These are phyloP conservation scores for Oreochromis spilurus DNA, from an alignment of 2,113 vertebrate genomes.

Conservation along the genomic window DNA sequence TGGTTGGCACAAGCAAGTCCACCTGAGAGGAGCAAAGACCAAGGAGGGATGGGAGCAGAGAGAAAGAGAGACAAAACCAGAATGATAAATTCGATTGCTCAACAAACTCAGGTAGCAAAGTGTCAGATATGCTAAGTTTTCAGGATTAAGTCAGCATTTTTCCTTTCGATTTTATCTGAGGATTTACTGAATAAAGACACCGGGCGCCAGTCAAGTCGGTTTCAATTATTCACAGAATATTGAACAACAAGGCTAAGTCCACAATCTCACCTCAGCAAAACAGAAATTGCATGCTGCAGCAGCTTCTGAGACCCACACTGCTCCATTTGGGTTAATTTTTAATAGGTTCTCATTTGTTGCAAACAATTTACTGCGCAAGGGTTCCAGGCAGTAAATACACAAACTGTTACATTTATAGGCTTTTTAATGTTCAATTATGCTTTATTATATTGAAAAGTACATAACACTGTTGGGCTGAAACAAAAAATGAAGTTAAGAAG, in stretches of 20 bases:
- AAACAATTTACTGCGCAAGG: slow-evolving; percentile 32
- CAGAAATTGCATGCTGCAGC: slow-evolving; percentile 53
- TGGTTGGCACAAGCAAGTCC: slow-evolving; percentile 88
- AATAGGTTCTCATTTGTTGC: slow-evolving; percentile 61
- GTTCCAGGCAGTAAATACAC: slow-evolving; percentile 2
- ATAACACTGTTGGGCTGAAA: not conserved
- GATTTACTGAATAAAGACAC: slow-evolving; percentile 53
- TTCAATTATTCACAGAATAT: slow-evolving; percentile 72
- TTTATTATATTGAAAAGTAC: slow-evolving; percentile 4
- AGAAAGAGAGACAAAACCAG: not conserved
- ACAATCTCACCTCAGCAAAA: slow-evolving; percentile 63
- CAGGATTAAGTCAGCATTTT: slow-evolving; percentile 17
- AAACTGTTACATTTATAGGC: slow-evolving; percentile 21
- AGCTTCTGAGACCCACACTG: slow-evolving; percentile 38
- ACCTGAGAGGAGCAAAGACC: slow-evolving; percentile 68
- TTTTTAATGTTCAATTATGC: slow-evolving; percentile 13
- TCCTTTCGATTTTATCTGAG: slow-evolving; percentile 17
- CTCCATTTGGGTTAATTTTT: slow-evolving; percentile 67
- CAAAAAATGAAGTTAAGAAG: not conserved
- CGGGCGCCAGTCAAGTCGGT: slow-evolving; percentile 32
- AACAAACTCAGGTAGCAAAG: not conserved
- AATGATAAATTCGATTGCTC: not conserved
- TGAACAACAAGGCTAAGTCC: slow-evolving; percentile 61
- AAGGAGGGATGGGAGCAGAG: not conserved
- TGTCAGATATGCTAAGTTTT: slow-evolving; percentile 1